These are phyloP conservation scores for Misgurnus mizolepis DNA, from an alignment of 2,113 vertebrate genomes.

Conservation along the genomic window DNA sequence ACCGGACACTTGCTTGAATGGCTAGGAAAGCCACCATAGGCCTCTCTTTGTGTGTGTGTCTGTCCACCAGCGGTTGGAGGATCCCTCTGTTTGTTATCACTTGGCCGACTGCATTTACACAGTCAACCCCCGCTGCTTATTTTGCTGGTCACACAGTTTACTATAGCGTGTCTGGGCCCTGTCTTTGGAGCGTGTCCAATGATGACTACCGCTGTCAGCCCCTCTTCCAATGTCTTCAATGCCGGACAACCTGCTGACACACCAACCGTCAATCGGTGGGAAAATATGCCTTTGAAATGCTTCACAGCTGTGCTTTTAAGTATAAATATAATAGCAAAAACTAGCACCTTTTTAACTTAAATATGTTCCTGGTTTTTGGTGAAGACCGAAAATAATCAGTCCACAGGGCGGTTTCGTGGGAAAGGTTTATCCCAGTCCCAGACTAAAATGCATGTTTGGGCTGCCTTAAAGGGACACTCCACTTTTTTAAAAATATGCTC, in stretches of 20 bases:
- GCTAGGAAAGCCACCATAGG: neutral
- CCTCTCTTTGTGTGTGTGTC: conserved; percentile 15
- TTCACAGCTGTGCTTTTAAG: neutral
- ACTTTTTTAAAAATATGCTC: too few relatives aligned
- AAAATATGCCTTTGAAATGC: conserved; percentile 26
- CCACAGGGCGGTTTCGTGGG: neutral
- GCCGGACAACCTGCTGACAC: conserved; percentile 40
- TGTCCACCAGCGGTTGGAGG: conserved; percentile 31
- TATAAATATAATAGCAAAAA: neutral
- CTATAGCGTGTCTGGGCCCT: conserved; percentile 52
- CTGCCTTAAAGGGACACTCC: too few relatives aligned
- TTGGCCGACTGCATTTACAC: conserved; percentile 57
- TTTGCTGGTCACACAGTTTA: conserved; percentile 63
- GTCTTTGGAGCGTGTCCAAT: conserved; percentile 54
- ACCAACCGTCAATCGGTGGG: conserved; percentile 43
- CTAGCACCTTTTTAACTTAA: neutral
- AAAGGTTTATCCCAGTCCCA: too few relatives aligned
- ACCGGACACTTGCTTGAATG: conserved; percentile 9
- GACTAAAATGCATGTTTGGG: too few relatives aligned
- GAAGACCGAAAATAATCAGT: too few relatives aligned
- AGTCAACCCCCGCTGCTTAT: conserved; percentile 63
- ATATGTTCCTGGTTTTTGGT: neutral
- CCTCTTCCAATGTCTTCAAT: conserved; percentile 30
- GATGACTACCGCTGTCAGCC: conserved; percentile 45
- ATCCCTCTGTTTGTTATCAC: conserved; percentile 61